Evolutionary conservation across 2,113 vertebrate genomes (phyloP).

Genomic region (Caranx melampygus): DNA sequence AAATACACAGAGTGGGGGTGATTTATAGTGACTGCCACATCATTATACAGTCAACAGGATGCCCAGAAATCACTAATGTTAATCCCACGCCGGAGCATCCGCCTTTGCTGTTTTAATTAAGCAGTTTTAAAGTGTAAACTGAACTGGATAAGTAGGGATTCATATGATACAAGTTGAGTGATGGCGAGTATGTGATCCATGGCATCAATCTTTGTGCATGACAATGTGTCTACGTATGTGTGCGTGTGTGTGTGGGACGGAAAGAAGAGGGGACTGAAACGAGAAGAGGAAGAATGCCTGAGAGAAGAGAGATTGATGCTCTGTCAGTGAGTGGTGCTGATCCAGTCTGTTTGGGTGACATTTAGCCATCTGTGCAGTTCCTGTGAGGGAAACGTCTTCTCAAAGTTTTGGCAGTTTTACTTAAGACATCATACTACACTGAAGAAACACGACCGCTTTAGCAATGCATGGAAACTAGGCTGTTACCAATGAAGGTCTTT

Average conservation of each 20-base stretch:
- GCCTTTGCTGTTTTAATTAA: slow-evolving; percentile 44
- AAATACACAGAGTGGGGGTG: slow-evolving; percentile 16
- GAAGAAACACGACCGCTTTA: not conserved
- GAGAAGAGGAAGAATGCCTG: slow-evolving; percentile 46
- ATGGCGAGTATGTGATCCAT: slow-evolving; percentile 4
- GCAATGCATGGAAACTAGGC: not conserved
- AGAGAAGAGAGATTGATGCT: slow-evolving; percentile 67
- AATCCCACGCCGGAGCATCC: slow-evolving; percentile 21
- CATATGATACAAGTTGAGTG: slow-evolving; percentile 29
- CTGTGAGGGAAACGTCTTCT: slow-evolving; percentile 29
- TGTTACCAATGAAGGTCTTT: not conserved
- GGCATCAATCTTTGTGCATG: slow-evolving; percentile 4
- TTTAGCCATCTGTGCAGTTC: slow-evolving; percentile 75
- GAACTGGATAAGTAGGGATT: slow-evolving; percentile 29
- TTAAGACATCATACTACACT: slow-evolving; percentile 7
- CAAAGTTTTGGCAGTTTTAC: slow-evolving; percentile 35
- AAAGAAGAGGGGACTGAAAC: slow-evolving; percentile 19
- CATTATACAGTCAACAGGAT: slow-evolving; percentile 35
- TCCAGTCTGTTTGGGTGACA: slow-evolving; percentile 77
- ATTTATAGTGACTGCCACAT: slow-evolving; percentile 51
- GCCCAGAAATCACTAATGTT: slow-evolving; percentile 29
- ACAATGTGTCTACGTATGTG: not conserved
- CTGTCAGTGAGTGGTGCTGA: slow-evolving; percentile 65
- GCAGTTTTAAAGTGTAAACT: slow-evolving; percentile 42
- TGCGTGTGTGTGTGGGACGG: not conserved